These are phyloP conservation scores for Lasiurus borealis DNA, from an alignment of 2,113 vertebrate genomes.

Conservation along the genomic window DNA sequence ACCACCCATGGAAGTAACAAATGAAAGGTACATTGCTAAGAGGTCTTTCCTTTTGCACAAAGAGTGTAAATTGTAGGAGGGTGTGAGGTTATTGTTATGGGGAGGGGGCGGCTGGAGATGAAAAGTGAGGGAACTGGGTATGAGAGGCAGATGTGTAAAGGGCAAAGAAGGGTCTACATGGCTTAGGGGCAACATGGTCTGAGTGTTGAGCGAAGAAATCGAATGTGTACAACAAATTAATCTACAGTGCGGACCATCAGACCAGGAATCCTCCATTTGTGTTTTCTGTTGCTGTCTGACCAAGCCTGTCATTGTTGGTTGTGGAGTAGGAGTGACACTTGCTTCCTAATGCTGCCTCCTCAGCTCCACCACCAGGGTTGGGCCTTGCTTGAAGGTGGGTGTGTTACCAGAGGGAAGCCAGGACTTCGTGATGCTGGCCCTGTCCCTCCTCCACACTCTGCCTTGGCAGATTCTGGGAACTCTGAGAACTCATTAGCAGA, in stretches of 20 bases:
- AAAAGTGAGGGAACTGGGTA: not conserved
- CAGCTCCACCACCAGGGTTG: not conserved
- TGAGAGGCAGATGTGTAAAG: not conserved
- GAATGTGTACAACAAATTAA: fast-evolving
- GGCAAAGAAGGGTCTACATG: not conserved
- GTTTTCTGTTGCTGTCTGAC: not conserved
- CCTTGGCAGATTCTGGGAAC: not conserved
- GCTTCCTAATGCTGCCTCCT: not conserved
- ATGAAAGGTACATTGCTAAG: constrained; percentile 47
- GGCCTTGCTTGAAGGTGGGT: not conserved
- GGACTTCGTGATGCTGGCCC: not conserved
- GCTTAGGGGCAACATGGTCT: not conserved
- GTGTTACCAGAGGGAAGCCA: not conserved
- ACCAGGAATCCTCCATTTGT: not conserved
- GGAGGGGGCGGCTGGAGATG: not conserved
- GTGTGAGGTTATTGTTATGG: constrained; percentile 1
- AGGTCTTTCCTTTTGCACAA: constrained; percentile 52
- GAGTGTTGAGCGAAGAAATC: not conserved
- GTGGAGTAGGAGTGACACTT: not conserved
- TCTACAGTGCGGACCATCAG: not conserved
- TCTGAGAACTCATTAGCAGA: not conserved
- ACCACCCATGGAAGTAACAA: constrained; percentile 36
- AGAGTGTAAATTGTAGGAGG: constrained; percentile 50
- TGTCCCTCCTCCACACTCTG: not conserved
- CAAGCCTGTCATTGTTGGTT: not conserved